Evolutionary conservation across 1,140 invertebrate genomes (phyloP), one percentile per base, ranked within the genome.

Genomic region (Ectropis grisescens): DNA sequence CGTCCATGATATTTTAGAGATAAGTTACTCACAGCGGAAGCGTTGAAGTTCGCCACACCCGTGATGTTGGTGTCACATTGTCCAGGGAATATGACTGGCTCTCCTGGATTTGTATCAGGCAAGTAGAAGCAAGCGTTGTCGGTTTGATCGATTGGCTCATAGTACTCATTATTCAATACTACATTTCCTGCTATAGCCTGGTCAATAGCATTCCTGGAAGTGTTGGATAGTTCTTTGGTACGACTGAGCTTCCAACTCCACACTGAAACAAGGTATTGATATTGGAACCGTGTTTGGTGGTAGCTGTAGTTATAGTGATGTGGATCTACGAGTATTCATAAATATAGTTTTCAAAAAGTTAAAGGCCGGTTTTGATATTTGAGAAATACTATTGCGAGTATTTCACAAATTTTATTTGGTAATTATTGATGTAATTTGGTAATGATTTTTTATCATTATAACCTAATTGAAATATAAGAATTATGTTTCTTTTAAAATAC

Each of bases 241-340:
- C 65, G 47, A 31, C 70, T 72, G 0, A 75, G 48, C 30, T 78
- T 78, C 74, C 74, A 75, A 32, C 66, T 69, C 41, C 51, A 71
- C 2, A 78, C 70, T 78, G 43, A 13, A 41, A 13, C 16, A 15
- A 10, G 16, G 28, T 23, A 26, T 37, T 37, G n/a, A n/a, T n/a
- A n/a, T n/a, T n/a, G n/a, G n/a, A n/a, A n/a, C n/a, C n/a, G n/a
- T n/a, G n/a, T n/a, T n/a, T n/a, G n/a, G n/a, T n/a, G n/a, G n/a
- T n/a, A n/a, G n/a, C n/a, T n/a, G n/a, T n/a, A n/a, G n/a, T n/a
- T n/a, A n/a, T n/a, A n/a, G n/a, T n/a, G n/a, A n/a, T n/a, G n/a
- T n/a, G n/a, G n/a, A n/a, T n/a, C n/a, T n/a, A n/a, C 9, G n/a
- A n/a, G n/a, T n/a, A n/a, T n/a, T n/a, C n/a, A n/a, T n/a, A n/a